Percentiles rank a stretch among this genome's conserved stretches.
phyloP scores from a whole-genome alignment of 1,140 invertebrate species.

The Tyrophagus putrescentiae region DNA sequence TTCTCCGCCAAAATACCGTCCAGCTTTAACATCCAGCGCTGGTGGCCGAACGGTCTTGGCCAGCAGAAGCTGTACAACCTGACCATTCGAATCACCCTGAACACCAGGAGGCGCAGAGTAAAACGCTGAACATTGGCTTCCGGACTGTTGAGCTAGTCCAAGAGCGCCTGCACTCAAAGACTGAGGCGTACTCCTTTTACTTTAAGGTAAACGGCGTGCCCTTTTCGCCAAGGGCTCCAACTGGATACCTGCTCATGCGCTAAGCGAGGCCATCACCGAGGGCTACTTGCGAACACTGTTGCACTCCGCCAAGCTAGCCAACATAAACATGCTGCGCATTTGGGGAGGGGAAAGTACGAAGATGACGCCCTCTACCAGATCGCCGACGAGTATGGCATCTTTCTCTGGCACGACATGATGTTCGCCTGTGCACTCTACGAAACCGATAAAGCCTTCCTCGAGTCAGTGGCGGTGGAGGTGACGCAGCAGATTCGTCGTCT shows the following conservation, averaged over 20 bases:
- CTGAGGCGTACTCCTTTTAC: slow-evolving; percentile 61
- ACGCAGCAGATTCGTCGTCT: slow-evolving; percentile 63
- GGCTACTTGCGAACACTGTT: slow-evolving; percentile 42
- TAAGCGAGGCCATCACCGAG: slow-evolving; percentile 55
- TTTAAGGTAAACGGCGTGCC: slow-evolving; percentile 70
- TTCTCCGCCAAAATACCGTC: neutral
- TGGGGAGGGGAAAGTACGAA: slow-evolving; percentile 98
- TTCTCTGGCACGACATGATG: slow-evolving; percentile 61
- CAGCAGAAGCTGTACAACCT: slow-evolving; percentile 19
- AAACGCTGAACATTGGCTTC: slow-evolving; percentile 56
- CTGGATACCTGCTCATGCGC: slow-evolving; percentile 75
- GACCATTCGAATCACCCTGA: slow-evolving; percentile 19
- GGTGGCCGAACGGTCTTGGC: slow-evolving; percentile 14
- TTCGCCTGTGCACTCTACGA: slow-evolving; percentile 96
- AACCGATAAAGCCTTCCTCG: slow-evolving; percentile 50
- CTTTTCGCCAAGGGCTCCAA: slow-evolving; percentile 93
- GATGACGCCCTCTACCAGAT: slow-evolving; percentile 74
- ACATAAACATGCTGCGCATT: slow-evolving; percentile 90
- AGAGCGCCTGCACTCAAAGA: slow-evolving; percentile 27
- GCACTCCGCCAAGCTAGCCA: slow-evolving; percentile 50
- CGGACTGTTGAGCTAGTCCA: slow-evolving; percentile 55
- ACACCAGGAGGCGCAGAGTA: slow-evolving; percentile 29
- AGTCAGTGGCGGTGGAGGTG: slow-evolving; percentile 57
- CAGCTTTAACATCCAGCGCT: neutral
- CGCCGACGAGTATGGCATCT: slow-evolving; percentile 34